phyloP scores from a whole-genome alignment of 92 coral and sea anemone genomes.

The Actinernus sp. region DNA sequence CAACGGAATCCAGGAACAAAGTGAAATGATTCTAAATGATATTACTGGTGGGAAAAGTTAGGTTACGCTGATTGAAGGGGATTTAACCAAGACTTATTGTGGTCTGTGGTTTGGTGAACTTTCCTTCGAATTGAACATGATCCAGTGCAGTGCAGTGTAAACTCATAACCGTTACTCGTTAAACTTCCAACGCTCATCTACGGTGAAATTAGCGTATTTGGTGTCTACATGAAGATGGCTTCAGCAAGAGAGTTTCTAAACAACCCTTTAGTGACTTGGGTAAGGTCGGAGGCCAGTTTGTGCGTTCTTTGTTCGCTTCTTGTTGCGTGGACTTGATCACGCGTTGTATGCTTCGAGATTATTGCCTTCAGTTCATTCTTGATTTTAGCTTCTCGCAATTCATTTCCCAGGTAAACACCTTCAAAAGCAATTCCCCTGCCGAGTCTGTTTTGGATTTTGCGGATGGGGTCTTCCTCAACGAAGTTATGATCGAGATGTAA shows the following conservation, averaged over 20 bases:
- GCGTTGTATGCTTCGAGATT: too few relatives aligned
- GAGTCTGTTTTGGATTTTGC: constrained; percentile 85
- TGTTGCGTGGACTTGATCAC: not conserved
- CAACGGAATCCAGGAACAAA: not conserved
- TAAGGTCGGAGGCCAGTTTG: too few relatives aligned
- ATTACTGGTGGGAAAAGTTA: not conserved
- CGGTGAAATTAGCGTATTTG: not conserved
- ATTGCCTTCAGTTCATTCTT: too few relatives aligned
- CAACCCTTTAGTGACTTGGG: constrained; percentile 94
- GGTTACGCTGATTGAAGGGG: not conserved
- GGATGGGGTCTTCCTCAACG: constrained; percentile 93
- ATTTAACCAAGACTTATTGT: not conserved
- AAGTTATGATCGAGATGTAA: constrained; percentile 96
- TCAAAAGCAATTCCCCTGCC: constrained; percentile 49
- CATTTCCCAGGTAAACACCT: constrained; percentile 68
- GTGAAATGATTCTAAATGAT: not conserved
- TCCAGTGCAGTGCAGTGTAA: not conserved
- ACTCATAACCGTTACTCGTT: constrained; percentile 12
- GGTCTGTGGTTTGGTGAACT: constrained; percentile 18
- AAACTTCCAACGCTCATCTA: constrained; percentile 11
- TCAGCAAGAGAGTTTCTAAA: constrained; percentile 66
- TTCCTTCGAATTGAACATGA: not conserved
- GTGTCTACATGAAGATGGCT: constrained; percentile 46
- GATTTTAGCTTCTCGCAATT: not conserved
- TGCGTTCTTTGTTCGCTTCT: too few relatives aligned